These are phyloP conservation scores for Ennomos quercinarius DNA, from an alignment of 2,888 invertebrate genomes.

Conservation along the genomic window DNA sequence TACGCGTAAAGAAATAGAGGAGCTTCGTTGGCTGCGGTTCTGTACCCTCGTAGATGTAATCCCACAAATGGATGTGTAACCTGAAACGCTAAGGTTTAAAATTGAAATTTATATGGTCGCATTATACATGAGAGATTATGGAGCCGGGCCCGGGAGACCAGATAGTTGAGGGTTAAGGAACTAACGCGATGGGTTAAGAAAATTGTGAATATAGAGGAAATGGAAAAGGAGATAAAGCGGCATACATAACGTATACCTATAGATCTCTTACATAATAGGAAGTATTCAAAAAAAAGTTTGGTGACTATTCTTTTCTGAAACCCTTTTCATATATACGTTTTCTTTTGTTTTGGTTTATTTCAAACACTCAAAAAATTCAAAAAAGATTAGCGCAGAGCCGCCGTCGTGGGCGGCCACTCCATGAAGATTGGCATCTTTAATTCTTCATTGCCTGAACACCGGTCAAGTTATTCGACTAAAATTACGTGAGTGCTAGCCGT, in stretches of 20 bases:
- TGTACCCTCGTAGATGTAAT: slow-evolving; percentile 63
- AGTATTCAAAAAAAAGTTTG: no score
- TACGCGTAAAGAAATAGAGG: slow-evolving; percentile 15
- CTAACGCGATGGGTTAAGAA: slow-evolving; percentile 17
- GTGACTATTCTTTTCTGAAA: no score
- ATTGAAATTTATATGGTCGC: slow-evolving; percentile 84
- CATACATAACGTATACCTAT: slow-evolving; percentile 2
- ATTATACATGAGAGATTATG: slow-evolving; percentile 80
- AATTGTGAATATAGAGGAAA: slow-evolving; percentile 8
- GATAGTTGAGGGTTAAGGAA: slow-evolving; percentile 45
- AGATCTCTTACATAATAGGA: no score
- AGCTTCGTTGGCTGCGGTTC: slow-evolving; percentile 1
- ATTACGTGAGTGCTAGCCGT: no score
- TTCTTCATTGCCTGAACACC: no score
- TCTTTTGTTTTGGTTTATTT: no score
- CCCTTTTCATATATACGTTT: no score
- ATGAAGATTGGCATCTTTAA: no score
- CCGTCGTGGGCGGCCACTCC: no score
- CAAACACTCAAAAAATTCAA: no score
- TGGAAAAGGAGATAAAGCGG: slow-evolving; percentile 34
- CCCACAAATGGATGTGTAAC: slow-evolving; percentile 82
- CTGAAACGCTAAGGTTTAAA: slow-evolving; percentile 78
- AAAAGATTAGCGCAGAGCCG: no score
- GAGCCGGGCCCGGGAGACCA: slow-evolving; percentile 46
- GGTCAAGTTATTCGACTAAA: no score